Base-by-base conservation (phyloP, 2,113 vertebrate species). In the Colossoma macropomum region DNA sequence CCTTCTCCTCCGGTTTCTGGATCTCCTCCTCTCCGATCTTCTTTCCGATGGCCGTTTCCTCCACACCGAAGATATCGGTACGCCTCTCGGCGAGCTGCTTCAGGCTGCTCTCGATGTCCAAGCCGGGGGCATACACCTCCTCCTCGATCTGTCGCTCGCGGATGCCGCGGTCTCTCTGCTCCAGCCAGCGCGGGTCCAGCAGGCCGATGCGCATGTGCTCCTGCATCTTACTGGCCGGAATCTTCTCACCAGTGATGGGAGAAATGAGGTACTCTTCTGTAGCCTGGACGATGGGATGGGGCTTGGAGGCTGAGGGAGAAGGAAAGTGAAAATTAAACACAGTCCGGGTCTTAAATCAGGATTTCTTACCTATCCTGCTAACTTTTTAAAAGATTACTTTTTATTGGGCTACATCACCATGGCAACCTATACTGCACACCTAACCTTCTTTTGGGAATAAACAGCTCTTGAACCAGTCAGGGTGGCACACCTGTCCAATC, bases 21-120 rank as follows among this genome's bases (percentile, higher is more conserved):
- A 99, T 99, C 92, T 99, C 98, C 84, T 99, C 98, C 89, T 99
- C 98, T 1, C 98, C 98, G 0, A 99, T 99, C 95, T 99, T 99
- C 89, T 99, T 99, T 88, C 98, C 98, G 0, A 99, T 99, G 81
- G 98, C 98, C 0, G 98, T 99, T 90, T 99, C 98, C 79, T 99
- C 98, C 48, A 99, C 98, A 92, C 98, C 98, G 0, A 99, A 99
- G 94, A 99, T 99, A 92, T 99, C 98, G 0, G 98, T 99, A 97
- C 98, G 97, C 75, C 98, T 97, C 90, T 99, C 98, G 2, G 98
- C 98, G 91, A 99, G 92, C 88, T 99, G 98, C 87, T 99, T 99
- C 95, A 99, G 88, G 90, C 98, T 99, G 94, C 98, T 99, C 90
- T 99, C 97, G 5, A 99, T 99, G 90, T 99, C 98, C 92, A 97